These are phyloP conservation scores for Ceratosolen solmsi DNA, from an alignment of 1,140 invertebrate genomes.

Conservation along the genomic window DNA sequence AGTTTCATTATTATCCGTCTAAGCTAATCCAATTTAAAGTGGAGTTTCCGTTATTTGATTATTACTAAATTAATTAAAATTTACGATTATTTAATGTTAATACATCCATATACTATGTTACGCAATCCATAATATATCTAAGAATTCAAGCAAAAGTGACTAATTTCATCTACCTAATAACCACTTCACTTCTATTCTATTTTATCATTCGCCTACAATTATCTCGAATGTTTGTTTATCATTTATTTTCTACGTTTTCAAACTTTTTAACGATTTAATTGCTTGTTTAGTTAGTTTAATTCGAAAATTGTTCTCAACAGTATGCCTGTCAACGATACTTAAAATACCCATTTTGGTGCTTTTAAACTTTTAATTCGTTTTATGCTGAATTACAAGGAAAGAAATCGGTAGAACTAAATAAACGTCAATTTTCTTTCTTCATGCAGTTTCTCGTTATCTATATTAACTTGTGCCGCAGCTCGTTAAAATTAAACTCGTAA, in stretches of 20 bases:
- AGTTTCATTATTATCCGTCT: too few species aligned
- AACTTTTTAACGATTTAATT: constrained; percentile 37
- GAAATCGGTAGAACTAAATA: constrained; percentile 23
- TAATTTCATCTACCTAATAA: neutral
- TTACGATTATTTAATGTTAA: too few species aligned
- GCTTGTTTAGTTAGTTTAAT: neutral
- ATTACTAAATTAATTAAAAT: too few species aligned
- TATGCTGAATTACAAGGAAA: constrained; percentile 5
- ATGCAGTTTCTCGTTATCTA: constrained; percentile 19
- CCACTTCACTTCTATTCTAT: neutral
- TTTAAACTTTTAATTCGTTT: constrained; percentile 33
- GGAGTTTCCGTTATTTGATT: too few species aligned
- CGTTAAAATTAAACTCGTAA: constrained; percentile 33
- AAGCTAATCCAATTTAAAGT: too few species aligned
- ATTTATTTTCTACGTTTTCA: neutral
- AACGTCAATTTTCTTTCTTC: constrained; percentile 20
- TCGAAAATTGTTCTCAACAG: neutral
- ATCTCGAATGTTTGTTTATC: neutral
- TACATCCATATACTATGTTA: too few species aligned
- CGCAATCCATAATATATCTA: neutral
- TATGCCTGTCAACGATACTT: neutral
- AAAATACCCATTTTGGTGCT: neutral
- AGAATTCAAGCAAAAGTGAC: neutral
- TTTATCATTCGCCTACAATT: neutral
- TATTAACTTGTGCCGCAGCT: constrained; percentile 20